Conservation (phyloP, 2,888 invertebrate genomes). For the Griposia aprilina region DNA sequence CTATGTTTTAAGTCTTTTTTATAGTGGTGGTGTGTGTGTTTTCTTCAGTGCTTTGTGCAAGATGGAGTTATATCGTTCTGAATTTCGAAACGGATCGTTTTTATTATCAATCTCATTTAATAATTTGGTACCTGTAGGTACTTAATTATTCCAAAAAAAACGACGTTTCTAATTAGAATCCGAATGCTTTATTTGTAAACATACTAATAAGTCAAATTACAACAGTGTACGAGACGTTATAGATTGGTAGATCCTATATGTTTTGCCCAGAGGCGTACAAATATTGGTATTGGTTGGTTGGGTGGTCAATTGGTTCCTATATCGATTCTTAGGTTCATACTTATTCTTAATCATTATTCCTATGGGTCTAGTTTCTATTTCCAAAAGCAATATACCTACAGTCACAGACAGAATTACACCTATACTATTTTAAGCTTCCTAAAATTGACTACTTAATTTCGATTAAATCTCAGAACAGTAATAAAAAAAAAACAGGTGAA, state of each 20-base stretch:
- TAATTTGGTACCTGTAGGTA: too few species aligned
- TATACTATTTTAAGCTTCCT: neutral
- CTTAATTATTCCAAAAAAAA: too few species aligned
- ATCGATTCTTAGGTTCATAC: neutral
- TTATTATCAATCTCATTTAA: too few species aligned
- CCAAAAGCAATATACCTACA: neutral
- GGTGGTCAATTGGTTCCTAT: neutral
- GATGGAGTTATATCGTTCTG: neutral
- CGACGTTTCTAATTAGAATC: too few species aligned
- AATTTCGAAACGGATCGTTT: neutral
- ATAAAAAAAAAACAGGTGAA: neutral
- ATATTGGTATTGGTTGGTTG: too few species aligned
- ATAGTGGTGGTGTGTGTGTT: neutral
- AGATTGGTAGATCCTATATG: too few species aligned
- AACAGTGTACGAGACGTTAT: too few species aligned
- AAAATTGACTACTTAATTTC: neutral
- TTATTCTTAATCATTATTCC: neutral
- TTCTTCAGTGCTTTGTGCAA: neutral
- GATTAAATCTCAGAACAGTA: neutral
- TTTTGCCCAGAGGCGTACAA: too few species aligned
- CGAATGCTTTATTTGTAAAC: too few species aligned
- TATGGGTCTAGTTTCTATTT: neutral
- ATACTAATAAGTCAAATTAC: too few species aligned
- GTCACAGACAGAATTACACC: neutral
- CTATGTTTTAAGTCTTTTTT: slow-evolving; percentile 2